Conservation (phyloP, 2,113 vertebrate genomes). For the Eudorcas thomsonii region DNA sequence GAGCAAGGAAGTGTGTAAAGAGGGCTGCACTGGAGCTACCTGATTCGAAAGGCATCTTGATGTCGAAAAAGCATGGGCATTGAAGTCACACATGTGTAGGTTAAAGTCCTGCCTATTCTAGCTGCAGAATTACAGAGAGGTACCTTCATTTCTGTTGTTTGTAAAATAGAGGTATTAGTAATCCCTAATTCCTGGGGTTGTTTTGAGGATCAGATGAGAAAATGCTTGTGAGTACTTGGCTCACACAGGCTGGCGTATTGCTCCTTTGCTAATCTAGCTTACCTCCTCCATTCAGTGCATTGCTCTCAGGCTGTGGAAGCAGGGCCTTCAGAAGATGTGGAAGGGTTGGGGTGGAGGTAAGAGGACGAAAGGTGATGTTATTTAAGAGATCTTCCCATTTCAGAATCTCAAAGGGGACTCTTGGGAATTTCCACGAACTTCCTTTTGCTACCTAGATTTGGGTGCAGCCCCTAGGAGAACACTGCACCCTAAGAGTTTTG, state of each 20-base stretch:
- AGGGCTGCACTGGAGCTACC: background rate
- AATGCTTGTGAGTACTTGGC: background rate
- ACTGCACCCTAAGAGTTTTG: background rate
- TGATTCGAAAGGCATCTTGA: background rate
- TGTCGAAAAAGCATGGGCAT: background rate
- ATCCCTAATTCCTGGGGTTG: background rate
- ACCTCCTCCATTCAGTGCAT: background rate
- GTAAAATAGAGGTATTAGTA: background rate
- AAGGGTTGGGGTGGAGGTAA: background rate
- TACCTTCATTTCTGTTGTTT: background rate
- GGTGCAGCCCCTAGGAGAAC: background rate
- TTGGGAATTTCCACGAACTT: background rate
- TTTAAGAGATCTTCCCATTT: background rate
- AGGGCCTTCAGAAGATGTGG: background rate
- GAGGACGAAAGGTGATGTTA: background rate
- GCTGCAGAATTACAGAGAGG: background rate
- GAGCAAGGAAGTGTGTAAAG: background rate
- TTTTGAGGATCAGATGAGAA: background rate
- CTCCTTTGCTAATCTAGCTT: background rate
- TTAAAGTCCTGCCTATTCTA: background rate
- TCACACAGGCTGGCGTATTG: background rate
- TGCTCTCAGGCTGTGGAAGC: background rate
- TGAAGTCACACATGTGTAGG: background rate
- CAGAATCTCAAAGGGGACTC: background rate
- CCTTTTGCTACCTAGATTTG: background rate